Evolutionary conservation across 2,797 vertebrate genomes (phyloP), one percentile per base, ranked within the genome.

Genomic region (Ambastaia sidthimunki): DNA sequence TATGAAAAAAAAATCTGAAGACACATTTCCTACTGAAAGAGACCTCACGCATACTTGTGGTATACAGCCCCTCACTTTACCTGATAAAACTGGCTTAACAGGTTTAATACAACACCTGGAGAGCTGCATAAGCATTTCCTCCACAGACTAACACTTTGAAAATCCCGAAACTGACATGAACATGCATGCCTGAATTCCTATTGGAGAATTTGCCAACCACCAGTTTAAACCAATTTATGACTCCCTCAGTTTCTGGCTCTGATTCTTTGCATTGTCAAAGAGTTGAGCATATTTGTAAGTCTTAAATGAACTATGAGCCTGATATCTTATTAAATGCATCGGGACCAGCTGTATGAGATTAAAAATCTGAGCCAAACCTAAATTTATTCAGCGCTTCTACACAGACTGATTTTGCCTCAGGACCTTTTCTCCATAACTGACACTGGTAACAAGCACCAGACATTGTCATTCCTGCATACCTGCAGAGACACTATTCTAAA

Each of bases 131-230:
- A 80, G 76, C 72, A 76, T 72, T 84, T 85, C 60, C 70, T 74
- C 52, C 67, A 55, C 74, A 81, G 82, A 81, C 31, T 5, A 16
- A 82, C 75, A 55, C 25, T 62, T 69, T 48, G 41, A 76, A 77
- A 69, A 76, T 84, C 68, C 80, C 37, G 47, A 80, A 82, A 71
- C 82, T 80, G 71, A 84, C 85, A 82, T 82, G 85, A 86, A 82
- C 80, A 72, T 84, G 78, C 77, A 80, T 55, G 82, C 76, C 76
- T 73, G 75, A 63, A 55, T 83, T 77, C 81, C 74, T 82, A 65
- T 76, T 79, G 77, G 60, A 71, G 65, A 60, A 65, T 74, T 84
- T 70, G 70, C 54, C 71, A 68, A 47, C 70, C 80, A 68, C 74
- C 68, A 15, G 50, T 62, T 57, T 73, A 25, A 85, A 84, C 76